Base-by-base conservation (phyloP, 2,113 vertebrate genomes). In the Clarias batrachus region DNA sequence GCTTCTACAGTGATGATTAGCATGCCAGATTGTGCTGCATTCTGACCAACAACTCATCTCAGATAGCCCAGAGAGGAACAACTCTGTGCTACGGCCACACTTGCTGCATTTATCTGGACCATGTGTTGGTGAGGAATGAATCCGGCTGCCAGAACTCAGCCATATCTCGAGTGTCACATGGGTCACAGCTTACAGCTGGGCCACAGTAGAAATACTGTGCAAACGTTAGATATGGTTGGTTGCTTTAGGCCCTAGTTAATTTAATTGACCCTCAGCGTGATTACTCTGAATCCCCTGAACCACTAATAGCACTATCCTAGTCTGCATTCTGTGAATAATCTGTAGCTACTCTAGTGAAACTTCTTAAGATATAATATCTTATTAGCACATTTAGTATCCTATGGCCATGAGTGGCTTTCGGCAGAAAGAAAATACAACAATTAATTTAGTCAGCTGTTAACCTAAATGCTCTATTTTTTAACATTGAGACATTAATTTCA, bases 11-110 rank as follows among this genome's bases (percentile, higher is more conserved):
- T n/a, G 48, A 83, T 52, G n/a, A 52, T 66, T 30, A 84, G 30
- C 54, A 48, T 73, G 21, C 10, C 82, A 73, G 84, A 56, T 66
- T 79, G 62, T 30, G 77, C 27, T 65, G 19, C 84, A 56, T 63
- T 12, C 60, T 79, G 84, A 78, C 74, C 73, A 54, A 37, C 25
- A 77, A n/a, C 13, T 54, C 48, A 25, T 77, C 76, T n/a, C 14
- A 57, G n/a, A 27, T 57, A 79, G 1, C 56, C 59, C 17, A 57
- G 16, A 57, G 52, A 78, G 6, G 52, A 8, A 78, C 57, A n/a
- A n/a, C 76, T n/a, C n/a, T 30, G n/a, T 56, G 76, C n/a, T 21
- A 16, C 5, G 3, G 52, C n/a, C 76, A 3, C 3, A 16, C 52
- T 33, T 21, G n/a, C 56, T 21, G 77, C 56, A 21, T 60, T 80